Evolutionary conservation across 2,888 invertebrate species (phyloP).

Genomic region (Acrobeloides nanus): DNA sequence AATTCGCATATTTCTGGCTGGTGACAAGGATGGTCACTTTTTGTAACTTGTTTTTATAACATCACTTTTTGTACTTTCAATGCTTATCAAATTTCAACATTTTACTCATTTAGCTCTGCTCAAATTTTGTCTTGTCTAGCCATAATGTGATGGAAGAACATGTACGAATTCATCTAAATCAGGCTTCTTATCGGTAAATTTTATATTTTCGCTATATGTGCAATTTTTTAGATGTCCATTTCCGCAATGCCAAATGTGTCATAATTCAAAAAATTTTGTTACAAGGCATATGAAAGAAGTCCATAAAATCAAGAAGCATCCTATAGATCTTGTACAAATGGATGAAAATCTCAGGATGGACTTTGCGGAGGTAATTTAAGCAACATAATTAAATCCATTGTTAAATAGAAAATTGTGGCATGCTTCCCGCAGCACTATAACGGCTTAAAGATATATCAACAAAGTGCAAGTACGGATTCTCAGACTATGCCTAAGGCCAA

Average conservation of each 20-base stretch:
- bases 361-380: conserved; percentile 4
- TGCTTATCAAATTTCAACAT: too few species aligned
- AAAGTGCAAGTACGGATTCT: neutral
- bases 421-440: conserved; percentile 4
- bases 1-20: too few species aligned
- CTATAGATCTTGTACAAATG: conserved; percentile 7
- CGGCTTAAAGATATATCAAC: neutral
- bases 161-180: conserved; percentile 16
- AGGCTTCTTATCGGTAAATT: conserved; percentile 6
- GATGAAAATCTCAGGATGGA: neutral
- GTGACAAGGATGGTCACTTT: too few species aligned
- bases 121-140: conserved; percentile 10
- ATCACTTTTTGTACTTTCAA: too few species aligned
- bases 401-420: neutral
- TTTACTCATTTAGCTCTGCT: conserved; percentile 8
- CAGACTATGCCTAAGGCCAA: neutral
- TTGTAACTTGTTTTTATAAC: too few species aligned
- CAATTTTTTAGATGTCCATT: conserved; percentile 13
- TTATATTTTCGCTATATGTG: neutral
- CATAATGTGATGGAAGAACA: conserved; percentile 20
- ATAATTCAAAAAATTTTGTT: conserved; percentile 18
- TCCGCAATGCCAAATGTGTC: conserved; percentile 11
- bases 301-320: conserved; percentile 13
- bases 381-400: neutral
- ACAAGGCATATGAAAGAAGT: conserved; percentile 22